A percentile compares a stretch with the other conserved stretches of the same genome.
These are phyloP conservation scores for Oplegnathus fasciatus DNA, from an alignment of 2,113 vertebrate species.

Conservation along the genomic window DNA sequence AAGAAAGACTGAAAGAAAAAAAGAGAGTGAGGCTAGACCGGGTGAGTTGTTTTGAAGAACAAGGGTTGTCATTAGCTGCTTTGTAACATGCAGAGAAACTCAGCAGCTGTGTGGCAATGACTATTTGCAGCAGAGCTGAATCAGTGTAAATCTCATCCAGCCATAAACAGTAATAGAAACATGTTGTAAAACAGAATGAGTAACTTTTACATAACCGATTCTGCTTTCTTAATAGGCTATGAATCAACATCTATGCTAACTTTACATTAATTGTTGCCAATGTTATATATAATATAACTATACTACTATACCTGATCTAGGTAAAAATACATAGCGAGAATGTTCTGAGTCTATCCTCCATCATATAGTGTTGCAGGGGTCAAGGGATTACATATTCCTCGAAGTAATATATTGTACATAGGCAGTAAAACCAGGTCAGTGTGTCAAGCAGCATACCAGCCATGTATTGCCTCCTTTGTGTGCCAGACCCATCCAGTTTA, in stretches of 20 bases:
- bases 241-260: background rate
- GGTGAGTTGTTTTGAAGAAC: conserved; percentile 63
- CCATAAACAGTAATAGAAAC: conserved; percentile 32
- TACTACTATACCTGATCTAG: no score
- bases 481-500: background rate
- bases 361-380: conserved; percentile 13
- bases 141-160: conserved; percentile 23
- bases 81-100: conserved; percentile 63
- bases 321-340: background rate
- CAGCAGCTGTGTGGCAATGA: conserved; percentile 56
- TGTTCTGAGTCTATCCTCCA: conserved; percentile 2
- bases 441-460: conserved; percentile 43
- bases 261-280: background rate
- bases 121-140: conserved; percentile 35
- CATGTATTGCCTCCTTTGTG: conserved; percentile 37
- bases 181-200: background rate
- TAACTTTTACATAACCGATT: background rate
- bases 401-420: conserved; percentile 13
- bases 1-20: conserved; percentile 15
- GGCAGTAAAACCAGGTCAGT: conserved; percentile 69
- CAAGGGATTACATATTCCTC: conserved; percentile 40
- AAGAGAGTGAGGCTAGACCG: conserved; percentile 21
- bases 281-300: background rate
- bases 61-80: conserved; percentile 71
- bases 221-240: background rate